Evolutionary conservation across 1,140 invertebrate species (phyloP).

Genomic region (Rhagoletis zephyria): DNA sequence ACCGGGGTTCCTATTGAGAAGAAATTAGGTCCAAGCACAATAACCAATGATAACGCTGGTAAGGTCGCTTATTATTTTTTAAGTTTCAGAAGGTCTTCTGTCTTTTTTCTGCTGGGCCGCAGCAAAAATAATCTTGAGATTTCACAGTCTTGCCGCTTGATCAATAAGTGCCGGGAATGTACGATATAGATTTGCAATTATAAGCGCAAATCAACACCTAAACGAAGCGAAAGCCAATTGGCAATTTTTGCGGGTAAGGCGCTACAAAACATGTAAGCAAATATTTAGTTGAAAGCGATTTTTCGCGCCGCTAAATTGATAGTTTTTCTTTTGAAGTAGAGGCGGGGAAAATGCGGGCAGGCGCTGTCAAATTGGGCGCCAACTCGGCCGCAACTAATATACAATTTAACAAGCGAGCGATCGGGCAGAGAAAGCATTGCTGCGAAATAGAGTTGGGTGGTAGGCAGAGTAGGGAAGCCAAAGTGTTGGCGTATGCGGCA

Average conservation of each 20-base stretch:
- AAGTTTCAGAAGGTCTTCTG: neutral
- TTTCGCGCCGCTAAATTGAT: neutral
- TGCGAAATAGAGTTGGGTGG: neutral
- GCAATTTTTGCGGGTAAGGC: conserved; percentile 35
- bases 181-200: neutral
- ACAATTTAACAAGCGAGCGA: conserved; percentile 38
- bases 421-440: neutral
- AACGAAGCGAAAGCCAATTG: neutral
- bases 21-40: too few species aligned
- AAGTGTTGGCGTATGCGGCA: neutral
- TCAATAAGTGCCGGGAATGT: neutral
- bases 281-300: conserved; percentile 3
- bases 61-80: too few species aligned
- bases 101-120: too few species aligned
- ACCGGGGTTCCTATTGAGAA: too few species aligned
- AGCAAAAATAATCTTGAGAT: too few species aligned
- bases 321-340: conserved; percentile 9
- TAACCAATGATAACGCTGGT: too few species aligned
- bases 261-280: conserved; percentile 23
- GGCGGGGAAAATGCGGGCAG: conserved; percentile 46
- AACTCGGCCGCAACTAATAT: conserved; percentile 71
- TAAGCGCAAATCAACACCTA: conserved; percentile 37
- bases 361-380: conserved; percentile 58
- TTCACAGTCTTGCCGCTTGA: too few species aligned
- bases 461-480: neutral